Base-by-base conservation (phyloP, 1,140 invertebrate genomes). In the Brachionus plicatilis region DNA sequence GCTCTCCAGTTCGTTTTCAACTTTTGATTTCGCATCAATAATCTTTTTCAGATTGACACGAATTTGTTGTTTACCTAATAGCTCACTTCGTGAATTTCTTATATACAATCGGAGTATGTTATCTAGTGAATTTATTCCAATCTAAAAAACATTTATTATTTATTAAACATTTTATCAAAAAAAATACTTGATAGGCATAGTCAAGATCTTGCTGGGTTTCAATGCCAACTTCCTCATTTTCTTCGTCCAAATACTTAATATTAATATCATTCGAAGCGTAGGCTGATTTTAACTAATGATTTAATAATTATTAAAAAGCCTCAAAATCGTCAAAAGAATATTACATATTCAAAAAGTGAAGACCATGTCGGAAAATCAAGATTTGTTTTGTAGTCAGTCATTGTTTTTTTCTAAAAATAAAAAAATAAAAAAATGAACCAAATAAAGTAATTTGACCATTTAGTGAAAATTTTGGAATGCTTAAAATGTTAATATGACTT, bases 161-260 rank as follows among this genome's bases (percentile, higher is more conserved):
- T 27, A 65, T 60, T 41, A 0, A 47, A 37, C 1, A 33, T n/a
- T 24, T 29, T 7, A 53, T 29, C 27, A n/a, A 17, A 41, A n/a
- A 8, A 37, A 68, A 14, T 72, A 82, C 53, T 45, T 82, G 79
- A 65, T 65, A 65, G 12, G 79, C 79, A 68, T 65, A 82, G 50
- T 82, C 79, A 20, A 82, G 41, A 14, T 82, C 79, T 20, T 68
- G 12, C 65, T 82, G 53, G 8, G 3, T 47, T 11, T 82, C 43
- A 11, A 82, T 68, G 7, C 79, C 53, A 20, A 82, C 79, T 68
- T 82, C 79, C 20, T 82, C 79, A 27, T 82, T 60, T 65, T 82
- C 79, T 4, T 82, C 79, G 20, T 82, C 79, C 12, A 82, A 41
- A 47, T 65, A 82, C 43, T 43, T 65, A 2, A 82, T 20, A 17